phyloP scores from a whole-genome alignment of 2,888 invertebrate genomes.

The Dryococelus australis region DNA sequence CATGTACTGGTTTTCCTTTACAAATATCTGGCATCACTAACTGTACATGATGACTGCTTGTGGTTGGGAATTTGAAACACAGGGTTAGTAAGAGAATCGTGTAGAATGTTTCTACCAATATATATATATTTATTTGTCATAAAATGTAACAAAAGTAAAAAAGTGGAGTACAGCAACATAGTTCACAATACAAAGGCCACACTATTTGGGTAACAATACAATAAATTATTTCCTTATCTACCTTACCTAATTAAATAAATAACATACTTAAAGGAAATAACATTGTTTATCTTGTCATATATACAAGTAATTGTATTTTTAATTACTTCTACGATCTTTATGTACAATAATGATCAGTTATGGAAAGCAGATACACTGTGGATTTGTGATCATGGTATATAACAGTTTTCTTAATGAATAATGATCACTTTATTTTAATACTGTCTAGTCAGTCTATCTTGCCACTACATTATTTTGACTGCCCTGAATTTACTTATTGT shows the following conservation, averaged over 20 bases:
- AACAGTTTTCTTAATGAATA: not conserved
- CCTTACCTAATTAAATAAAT: not conserved
- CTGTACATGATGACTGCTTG: too few relatives aligned
- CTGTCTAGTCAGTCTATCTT: not conserved
- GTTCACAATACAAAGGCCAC: not conserved
- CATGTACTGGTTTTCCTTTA: too few relatives aligned
- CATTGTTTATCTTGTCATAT: not conserved
- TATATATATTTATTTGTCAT: slow-evolving; percentile 16
- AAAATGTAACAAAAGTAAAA: slow-evolving; percentile 16
- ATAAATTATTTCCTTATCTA: not conserved
- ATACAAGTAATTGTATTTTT: not conserved
- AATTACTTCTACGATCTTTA: not conserved
- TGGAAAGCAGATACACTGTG: not conserved
- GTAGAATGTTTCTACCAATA: not conserved
- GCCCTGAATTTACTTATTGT: not conserved
- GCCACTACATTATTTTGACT: not conserved
- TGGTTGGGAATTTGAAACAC: not conserved
- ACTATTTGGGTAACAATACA: not conserved
- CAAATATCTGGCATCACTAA: too few relatives aligned
- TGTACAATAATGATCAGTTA: not conserved
- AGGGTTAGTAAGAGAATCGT: not conserved
- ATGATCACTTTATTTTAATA: not conserved
- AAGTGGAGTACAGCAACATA: slow-evolving; percentile 2
- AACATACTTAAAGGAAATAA: not conserved
- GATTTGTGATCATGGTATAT: not conserved